These are phyloP conservation scores for western clawed frog (Xenopus tropicalis) DNA, from an alignment of 2,113 vertebrate genomes.

Conservation along the genomic window UCB_Xtro_10.0 CM004446.2:95273501-95274000, in stretches of 20 bases:
- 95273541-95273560: constrained; percentile 27
- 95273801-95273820: constrained; percentile 2
- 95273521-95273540: constrained; percentile 26
- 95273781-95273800: constrained; percentile 1
- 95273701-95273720: neutral
- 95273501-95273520: constrained; percentile 28
- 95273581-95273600: neutral
- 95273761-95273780: neutral
- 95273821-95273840: neutral
- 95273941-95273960: neutral
- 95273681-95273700: neutral
- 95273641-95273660: neutral
- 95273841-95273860: neutral
- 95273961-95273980: neutral
- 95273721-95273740: neutral
- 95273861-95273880: constrained; percentile 3
- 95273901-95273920: neutral
- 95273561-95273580: neutral
- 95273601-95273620: neutral
- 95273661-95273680: neutral
- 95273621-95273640: neutral
- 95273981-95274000: neutral
- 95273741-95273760: neutral
- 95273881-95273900: constrained; percentile 3
- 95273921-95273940: neutral